Conservation (phyloP, 2,888 invertebrate genomes). For the Melipona beecheii region DNA sequence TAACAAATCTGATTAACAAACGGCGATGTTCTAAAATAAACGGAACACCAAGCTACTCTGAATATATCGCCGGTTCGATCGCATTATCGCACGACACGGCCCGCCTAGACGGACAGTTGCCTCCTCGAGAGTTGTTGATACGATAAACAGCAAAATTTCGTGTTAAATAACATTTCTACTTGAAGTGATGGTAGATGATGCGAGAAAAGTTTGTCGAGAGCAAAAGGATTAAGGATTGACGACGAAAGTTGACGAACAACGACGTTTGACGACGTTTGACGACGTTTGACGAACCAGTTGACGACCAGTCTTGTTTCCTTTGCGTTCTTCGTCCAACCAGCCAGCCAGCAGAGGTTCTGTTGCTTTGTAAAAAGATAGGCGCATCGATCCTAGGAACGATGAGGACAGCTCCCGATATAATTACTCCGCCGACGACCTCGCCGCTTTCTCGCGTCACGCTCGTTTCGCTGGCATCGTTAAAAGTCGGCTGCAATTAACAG, state of each 20-base stretch:
- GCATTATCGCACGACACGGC: no score
- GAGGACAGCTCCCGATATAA: conserved; percentile 53
- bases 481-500: conserved; percentile 44
- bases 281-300: neutral
- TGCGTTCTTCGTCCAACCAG: conserved; percentile 3
- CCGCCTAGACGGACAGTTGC: no score
- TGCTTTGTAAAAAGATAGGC: conserved; percentile 43
- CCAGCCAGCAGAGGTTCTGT: conserved; percentile 6
- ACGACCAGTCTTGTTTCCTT: conserved; percentile 7
- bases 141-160: no score
- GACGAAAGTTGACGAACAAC: neutral
- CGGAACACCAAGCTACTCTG: no score
- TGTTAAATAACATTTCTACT: no score
- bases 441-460: conserved; percentile 31
- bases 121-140: no score
- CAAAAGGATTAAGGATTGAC: neutral
- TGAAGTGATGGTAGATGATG: no score
- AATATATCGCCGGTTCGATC: no score
- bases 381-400: conserved; percentile 54
- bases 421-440: conserved; percentile 56
- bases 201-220: no score
- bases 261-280: neutral
- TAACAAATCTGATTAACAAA: no score
- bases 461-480: conserved; percentile 42
- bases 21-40: no score